Conservation (phyloP, 2,888 invertebrate genomes). For the Acleris cristana region DNA sequence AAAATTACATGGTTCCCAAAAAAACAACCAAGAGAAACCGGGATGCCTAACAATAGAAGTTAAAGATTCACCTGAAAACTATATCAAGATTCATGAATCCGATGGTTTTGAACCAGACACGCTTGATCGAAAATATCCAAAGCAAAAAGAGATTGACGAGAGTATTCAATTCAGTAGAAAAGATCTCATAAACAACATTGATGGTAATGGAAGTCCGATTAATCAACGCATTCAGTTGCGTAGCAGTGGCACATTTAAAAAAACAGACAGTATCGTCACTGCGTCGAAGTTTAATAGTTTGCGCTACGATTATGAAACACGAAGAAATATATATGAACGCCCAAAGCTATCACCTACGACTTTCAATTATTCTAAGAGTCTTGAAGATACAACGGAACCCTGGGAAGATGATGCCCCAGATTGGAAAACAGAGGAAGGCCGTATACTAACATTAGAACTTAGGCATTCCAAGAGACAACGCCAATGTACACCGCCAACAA, state of each 20-base stretch:
- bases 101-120: constrained; percentile 94
- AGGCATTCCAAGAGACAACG: constrained; percentile 90
- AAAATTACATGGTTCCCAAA: constrained; percentile 82
- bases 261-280: constrained; percentile 66
- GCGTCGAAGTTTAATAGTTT: constrained; percentile 86
- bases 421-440: constrained; percentile 83
- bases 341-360: constrained; percentile 62
- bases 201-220: constrained; percentile 50
- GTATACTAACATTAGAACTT: constrained; percentile 87
- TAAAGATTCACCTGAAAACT: constrained; percentile 91
- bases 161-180: constrained; percentile 65
- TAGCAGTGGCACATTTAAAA: constrained; percentile 89
- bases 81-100: constrained; percentile 89
- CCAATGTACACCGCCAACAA: constrained; percentile 80
- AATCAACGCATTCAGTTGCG: constrained; percentile 85
- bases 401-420: constrained; percentile 63
- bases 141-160: constrained; percentile 64
- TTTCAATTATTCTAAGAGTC: constrained; percentile 62
- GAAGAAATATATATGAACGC: constrained; percentile 74
- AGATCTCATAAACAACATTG: constrained; percentile 62
- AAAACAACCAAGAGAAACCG: constrained; percentile 84
- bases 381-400: constrained; percentile 56
- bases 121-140: constrained; percentile 89
- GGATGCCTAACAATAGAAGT: constrained; percentile 93
- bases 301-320: constrained; percentile 89